These are phyloP conservation scores for Lepeophtheirus nordmannii DNA, from an alignment of 2,888 invertebrate genomes.

Conservation along the genomic window DNA sequence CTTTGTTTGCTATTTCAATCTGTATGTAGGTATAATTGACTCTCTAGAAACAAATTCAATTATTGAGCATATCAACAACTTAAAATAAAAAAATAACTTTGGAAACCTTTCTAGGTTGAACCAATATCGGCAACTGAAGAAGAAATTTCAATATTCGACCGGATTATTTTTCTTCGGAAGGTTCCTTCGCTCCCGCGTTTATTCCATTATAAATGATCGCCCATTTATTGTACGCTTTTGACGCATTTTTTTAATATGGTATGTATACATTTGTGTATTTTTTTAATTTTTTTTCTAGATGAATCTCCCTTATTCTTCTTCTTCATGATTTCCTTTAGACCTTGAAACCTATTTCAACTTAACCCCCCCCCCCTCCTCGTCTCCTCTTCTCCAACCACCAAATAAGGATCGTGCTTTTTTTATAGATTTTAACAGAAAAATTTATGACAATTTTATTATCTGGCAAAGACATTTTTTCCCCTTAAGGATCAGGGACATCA, in stretches of 20 bases:
- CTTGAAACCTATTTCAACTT: neutral
- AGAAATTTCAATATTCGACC: slow-evolving; percentile 3
- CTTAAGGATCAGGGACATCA: neutral
- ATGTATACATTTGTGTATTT: neutral
- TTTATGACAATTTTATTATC: neutral
- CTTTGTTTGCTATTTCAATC: neutral
- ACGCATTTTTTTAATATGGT: neutral
- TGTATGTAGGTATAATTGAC: neutral
- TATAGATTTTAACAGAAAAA: neutral
- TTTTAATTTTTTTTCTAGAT: neutral
- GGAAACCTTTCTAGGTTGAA: neutral
- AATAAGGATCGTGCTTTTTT: neutral
- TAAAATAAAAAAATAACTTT: neutral
- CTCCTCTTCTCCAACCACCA: neutral
- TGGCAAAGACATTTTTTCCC: neutral
- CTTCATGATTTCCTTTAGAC: slow-evolving; percentile 3
- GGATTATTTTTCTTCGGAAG: neutral
- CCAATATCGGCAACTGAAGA: slow-evolving; percentile 7
- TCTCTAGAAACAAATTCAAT: neutral
- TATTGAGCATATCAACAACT: neutral
- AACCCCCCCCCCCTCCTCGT: neutral
- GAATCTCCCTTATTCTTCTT: slow-evolving; percentile 2
- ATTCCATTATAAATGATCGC: neutral
- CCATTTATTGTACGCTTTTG: slow-evolving; percentile 1
- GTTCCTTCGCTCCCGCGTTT: neutral